Evolutionary conservation across 2,113 vertebrate genomes (phyloP).

Genomic region (Edolisoma coerulescens): DNA sequence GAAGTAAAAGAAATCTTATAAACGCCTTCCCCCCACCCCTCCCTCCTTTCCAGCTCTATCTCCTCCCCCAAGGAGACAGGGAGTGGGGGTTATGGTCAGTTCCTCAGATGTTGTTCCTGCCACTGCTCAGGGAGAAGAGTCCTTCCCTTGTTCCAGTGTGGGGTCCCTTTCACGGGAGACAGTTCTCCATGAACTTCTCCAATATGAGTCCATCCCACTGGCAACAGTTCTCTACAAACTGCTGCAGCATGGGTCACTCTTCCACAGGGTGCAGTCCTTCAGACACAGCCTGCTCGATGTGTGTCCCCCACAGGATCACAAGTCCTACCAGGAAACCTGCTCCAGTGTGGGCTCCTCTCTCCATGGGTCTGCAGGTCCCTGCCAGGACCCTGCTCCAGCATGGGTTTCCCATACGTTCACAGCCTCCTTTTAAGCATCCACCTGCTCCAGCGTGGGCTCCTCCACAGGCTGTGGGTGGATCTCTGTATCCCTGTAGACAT

Average conservation of each 20-base stretch:
- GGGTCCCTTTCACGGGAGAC: fast-evolving
- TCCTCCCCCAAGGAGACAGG: not conserved
- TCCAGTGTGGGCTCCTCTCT: not conserved
- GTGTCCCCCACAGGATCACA: not conserved
- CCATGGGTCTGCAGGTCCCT: not conserved
- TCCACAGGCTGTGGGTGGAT: not conserved
- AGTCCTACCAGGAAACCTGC: not conserved
- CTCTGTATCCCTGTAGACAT: not conserved
- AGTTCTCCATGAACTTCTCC: not conserved
- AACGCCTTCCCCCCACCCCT: not conserved
- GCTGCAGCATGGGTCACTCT: not conserved
- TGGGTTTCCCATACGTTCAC: not conserved
- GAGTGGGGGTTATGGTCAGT: not conserved
- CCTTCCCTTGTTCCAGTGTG: not conserved
- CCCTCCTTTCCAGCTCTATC: not conserved
- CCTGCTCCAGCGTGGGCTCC: not conserved
- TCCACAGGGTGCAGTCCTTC: no score
- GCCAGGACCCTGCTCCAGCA: no score
- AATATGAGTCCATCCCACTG: not conserved
- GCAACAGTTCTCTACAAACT: not conserved
- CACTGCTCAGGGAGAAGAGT: not conserved
- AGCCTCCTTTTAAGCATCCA: not conserved
- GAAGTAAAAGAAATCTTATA: not conserved
- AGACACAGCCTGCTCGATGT: not conserved
- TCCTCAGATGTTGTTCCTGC: not conserved